Percentiles rank a stretch among this genome's conserved stretches.
Evolutionary conservation across 2,888 invertebrate genomes (phyloP).

Genomic region (Apamea anceps): DNA sequence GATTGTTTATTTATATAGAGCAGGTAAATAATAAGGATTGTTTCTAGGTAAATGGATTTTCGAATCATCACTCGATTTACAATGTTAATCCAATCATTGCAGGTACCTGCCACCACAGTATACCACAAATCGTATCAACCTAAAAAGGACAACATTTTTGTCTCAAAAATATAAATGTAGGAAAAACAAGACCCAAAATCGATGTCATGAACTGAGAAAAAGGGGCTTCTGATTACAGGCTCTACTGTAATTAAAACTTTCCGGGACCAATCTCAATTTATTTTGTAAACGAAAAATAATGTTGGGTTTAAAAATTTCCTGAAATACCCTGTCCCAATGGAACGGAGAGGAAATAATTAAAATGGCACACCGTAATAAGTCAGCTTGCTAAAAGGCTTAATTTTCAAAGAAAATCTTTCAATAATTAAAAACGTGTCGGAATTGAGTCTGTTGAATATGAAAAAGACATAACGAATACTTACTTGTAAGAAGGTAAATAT

Average conservation of each 20-base stretch:
- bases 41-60: neutral
- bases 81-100: neutral
- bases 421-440: neutral
- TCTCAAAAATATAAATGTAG: neutral
- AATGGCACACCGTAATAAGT: slow-evolving; percentile 1
- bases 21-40: neutral
- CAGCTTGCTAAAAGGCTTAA: neutral
- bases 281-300: slow-evolving; percentile 48
- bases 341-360: slow-evolving; percentile 30
- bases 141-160: neutral
- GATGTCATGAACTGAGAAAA: neutral
- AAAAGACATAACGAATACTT: neutral
- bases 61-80: neutral
- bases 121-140: neutral
- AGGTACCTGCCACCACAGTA: neutral
- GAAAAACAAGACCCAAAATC: slow-evolving; percentile 20
- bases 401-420: neutral
- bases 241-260: slow-evolving; percentile 54
- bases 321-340: neutral
- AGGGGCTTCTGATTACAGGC: slow-evolving; percentile 15
- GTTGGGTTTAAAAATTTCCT: slow-evolving; percentile 16
- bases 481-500: neutral
- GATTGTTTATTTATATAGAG: neutral
- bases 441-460: neutral
- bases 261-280: slow-evolving; percentile 37